A percentile compares a stretch with the other conserved stretches of the same genome.
These are phyloP conservation scores for Ceratoteleas bidentatus DNA, from an alignment of 1,140 invertebrate genomes.

Conservation along the genomic window DNA sequence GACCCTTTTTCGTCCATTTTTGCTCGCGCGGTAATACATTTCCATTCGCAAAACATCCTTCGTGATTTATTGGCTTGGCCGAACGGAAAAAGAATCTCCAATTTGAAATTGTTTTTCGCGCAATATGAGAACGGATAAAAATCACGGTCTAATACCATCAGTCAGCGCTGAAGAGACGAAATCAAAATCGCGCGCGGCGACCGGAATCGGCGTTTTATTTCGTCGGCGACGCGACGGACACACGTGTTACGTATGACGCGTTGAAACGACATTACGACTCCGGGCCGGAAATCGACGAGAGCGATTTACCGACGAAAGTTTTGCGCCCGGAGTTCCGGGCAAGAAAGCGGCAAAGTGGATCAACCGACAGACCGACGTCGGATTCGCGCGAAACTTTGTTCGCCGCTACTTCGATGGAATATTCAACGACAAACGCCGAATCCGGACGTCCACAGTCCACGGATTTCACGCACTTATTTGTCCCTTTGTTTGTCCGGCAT, in stretches of 20 bases:
- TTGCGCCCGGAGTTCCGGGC: conserved; percentile 31
- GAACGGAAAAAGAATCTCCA: no score
- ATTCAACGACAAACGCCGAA: conserved; percentile 75
- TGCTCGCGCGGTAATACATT: no score
- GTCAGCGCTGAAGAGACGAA: neutral
- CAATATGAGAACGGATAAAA: no score
- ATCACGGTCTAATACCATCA: no score
- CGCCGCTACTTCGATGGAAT: conserved; percentile 71
- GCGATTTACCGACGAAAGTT: conserved; percentile 63
- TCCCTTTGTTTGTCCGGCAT: conserved; percentile 5
- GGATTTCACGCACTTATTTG: conserved; percentile 34
- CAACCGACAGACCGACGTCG: conserved; percentile 68
- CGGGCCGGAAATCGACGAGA: conserved; percentile 60
- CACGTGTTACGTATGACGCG: conserved; percentile 55
- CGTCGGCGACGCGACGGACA: conserved; percentile 43
- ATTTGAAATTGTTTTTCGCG: no score
- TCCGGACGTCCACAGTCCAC: conserved; percentile 63
- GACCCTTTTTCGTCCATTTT: no score
- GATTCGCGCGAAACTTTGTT: conserved; percentile 73
- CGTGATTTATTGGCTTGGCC: no score
- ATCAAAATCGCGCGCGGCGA: conserved; percentile 9
- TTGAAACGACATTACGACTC: conserved; percentile 59
- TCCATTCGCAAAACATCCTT: no score
- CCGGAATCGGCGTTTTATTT: conserved; percentile 41
- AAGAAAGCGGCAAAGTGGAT: conserved; percentile 62